phyloP scores from a whole-genome alignment of 2,797 vertebrate species.

The Pangasius djambal region DNA sequence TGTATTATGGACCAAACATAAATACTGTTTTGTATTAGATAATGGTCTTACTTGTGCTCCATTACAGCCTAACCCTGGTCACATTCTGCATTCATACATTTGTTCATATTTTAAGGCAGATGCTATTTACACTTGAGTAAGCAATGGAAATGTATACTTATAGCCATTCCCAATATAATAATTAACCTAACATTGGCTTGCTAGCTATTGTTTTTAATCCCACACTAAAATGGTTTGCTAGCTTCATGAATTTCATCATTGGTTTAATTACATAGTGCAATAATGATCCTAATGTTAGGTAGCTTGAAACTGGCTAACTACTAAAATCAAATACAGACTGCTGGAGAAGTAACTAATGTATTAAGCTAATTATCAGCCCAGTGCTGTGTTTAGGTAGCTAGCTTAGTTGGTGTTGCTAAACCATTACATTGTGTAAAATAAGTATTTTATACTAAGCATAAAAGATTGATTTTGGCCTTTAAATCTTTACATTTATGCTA shows the following conservation, averaged over 20 bases:
- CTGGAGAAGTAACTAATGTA: background rate
- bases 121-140: background rate
- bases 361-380: background rate
- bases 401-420: background rate
- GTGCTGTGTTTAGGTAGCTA: background rate
- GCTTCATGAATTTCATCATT: background rate
- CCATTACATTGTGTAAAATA: background rate
- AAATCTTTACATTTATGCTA: background rate
- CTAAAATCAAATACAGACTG: background rate
- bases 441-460: background rate
- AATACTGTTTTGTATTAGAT: background rate
- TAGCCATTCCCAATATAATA: background rate
- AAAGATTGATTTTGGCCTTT: background rate
- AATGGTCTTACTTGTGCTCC: background rate
- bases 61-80: background rate
- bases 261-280: background rate
- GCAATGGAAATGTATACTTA: background rate
- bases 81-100: background rate
- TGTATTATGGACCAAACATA: background rate
- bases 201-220: background rate
- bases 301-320: background rate
- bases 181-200: background rate
- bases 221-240: background rate
- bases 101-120: background rate
- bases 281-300: background rate